Conservation (phyloP, 2,797 vertebrate species). For the Ataeniobius toweri region DNA sequence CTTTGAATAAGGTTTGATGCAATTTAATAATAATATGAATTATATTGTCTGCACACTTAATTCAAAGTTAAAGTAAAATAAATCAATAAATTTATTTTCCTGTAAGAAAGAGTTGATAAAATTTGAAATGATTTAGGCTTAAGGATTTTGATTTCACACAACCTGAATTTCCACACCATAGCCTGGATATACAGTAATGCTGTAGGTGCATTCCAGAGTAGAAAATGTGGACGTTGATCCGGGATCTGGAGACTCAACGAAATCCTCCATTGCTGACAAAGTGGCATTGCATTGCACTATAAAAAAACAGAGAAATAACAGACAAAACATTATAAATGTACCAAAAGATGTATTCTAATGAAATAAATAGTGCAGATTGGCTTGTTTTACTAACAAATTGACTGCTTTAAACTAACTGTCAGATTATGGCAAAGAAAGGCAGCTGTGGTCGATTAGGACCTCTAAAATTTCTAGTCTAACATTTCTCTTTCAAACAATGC, state of each 20-base stretch:
- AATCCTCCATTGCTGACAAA: slow-evolving; percentile 87
- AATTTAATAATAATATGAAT: background rate
- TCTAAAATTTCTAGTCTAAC: background rate
- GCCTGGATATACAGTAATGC: slow-evolving; percentile 89
- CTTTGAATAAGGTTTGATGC: background rate
- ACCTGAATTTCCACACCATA: slow-evolving; percentile 95
- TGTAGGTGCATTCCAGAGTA: slow-evolving; percentile 90
- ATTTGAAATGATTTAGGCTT: background rate
- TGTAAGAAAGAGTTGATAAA: background rate
- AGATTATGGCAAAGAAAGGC: background rate
- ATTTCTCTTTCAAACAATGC: background rate
- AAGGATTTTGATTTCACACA: slow-evolving; percentile 11
- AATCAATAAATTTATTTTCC: background rate
- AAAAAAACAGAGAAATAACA: slow-evolving; percentile 11
- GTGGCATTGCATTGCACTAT: slow-evolving; percentile 90
- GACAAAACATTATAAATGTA: slow-evolving; percentile 3
- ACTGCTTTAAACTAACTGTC: background rate
- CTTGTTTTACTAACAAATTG: background rate
- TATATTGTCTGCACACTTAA: background rate
- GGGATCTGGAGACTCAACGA: slow-evolving; percentile 88
- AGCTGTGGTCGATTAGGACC: background rate
- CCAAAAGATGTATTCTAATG: background rate
- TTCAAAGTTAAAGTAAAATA: background rate
- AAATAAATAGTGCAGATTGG: background rate
- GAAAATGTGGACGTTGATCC: slow-evolving; percentile 79